These are phyloP conservation scores for Papilio xuthus DNA, from an alignment of 1,140 invertebrate species.

Conservation along the genomic window DNA sequence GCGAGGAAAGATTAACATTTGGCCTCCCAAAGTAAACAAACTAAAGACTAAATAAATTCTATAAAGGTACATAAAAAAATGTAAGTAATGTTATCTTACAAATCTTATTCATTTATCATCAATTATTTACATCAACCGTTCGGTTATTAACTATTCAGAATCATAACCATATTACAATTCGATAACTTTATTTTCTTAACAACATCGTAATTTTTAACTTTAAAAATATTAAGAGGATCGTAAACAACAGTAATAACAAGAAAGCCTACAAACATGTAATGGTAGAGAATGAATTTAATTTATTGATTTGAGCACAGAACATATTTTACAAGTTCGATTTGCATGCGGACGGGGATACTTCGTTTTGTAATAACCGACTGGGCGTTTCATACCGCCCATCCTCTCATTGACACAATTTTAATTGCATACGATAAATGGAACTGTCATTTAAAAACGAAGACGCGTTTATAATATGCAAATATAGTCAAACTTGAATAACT, in stretches of 20 bases:
- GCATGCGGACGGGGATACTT: slow-evolving; percentile 21
- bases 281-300: slow-evolving; percentile 23
- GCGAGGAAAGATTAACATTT: no score
- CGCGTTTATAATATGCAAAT: neutral
- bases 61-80: no score
- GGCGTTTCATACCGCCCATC: neutral
- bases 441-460: neutral
- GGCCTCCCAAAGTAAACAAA: no score
- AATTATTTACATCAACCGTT: neutral
- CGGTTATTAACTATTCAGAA: neutral
- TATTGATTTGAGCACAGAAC: slow-evolving; percentile 7
- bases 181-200: neutral
- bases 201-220: slow-evolving; percentile 6
- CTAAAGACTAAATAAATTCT: no score
- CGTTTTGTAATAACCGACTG: slow-evolving; percentile 18
- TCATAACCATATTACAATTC: neutral
- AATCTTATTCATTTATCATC: neutral
- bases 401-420: slow-evolving; percentile 4
- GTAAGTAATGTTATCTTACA: no score
- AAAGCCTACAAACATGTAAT: neutral
- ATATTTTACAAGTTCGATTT: slow-evolving; percentile 31
- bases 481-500: no score
- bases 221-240: slow-evolving; percentile 13
- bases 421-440: slow-evolving; percentile 1
- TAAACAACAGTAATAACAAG: slow-evolving; percentile 27